A percentile compares a stretch with the other conserved stretches of the same genome.
phyloP scores from a whole-genome alignment of 2,888 invertebrate species.

The Conus canariensis region DNA sequence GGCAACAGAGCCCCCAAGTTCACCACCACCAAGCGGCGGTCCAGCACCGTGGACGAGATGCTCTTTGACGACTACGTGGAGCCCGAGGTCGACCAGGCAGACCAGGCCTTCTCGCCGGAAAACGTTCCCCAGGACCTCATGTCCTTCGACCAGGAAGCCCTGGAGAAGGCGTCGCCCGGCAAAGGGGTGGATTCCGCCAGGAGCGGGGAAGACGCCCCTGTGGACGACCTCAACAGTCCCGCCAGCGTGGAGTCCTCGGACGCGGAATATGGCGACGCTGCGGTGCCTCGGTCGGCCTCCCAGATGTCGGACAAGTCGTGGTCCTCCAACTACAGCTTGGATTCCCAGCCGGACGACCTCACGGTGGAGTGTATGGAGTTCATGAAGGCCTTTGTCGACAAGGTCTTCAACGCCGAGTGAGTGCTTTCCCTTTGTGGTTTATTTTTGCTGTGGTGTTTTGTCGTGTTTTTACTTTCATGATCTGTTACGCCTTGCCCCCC shows the following conservation, averaged over 20 bases:
- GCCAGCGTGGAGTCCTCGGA: conserved; percentile 72
- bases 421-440: conserved; percentile 45
- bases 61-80: conserved; percentile 72
- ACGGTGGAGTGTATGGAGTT: conserved; percentile 82
- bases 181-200: conserved; percentile 9
- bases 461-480: no score
- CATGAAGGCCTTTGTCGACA: conserved; percentile 85
- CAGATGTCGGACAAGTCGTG: conserved; percentile 72
- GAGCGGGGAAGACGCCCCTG: neutral
- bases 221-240: conserved; percentile 34
- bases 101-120: conserved; percentile 46
- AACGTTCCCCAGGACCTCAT: conserved; percentile 69
- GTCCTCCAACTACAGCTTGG: conserved; percentile 73
- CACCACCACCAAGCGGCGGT: conserved; percentile 65
- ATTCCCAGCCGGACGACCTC: conserved; percentile 81
- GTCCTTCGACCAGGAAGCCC: conserved; percentile 60
- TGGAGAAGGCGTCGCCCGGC: conserved; percentile 46
- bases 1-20: conserved; percentile 57
- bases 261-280: conserved; percentile 67
- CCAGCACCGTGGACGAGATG: conserved; percentile 74
- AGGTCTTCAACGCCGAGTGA: conserved; percentile 82
- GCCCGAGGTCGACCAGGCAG: conserved; percentile 50
- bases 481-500: no score
- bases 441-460: neutral
- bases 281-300: conserved; percentile 64